Evolutionary conservation across 1,140 invertebrate genomes (phyloP).

Genomic region (Matsumurasca onukii): DNA sequence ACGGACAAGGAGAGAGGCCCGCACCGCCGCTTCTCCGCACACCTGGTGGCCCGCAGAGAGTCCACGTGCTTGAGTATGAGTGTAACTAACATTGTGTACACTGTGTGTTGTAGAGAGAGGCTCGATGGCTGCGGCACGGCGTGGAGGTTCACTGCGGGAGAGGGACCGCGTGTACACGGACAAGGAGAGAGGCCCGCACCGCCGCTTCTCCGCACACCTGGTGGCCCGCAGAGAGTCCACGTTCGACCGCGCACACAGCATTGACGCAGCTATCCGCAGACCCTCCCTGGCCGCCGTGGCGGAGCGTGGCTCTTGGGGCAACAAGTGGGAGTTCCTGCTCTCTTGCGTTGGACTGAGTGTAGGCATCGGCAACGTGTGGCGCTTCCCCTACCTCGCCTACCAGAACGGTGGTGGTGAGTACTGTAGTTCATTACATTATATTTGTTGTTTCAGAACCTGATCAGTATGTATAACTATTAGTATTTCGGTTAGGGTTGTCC

Average conservation of each 20-base stretch:
- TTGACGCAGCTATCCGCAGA: slow-evolving; percentile 45
- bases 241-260: slow-evolving; percentile 35
- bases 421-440: too few species aligned
- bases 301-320: slow-evolving; percentile 67
- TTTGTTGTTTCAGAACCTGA: too few species aligned
- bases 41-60: too few species aligned
- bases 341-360: slow-evolving; percentile 78
- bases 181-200: slow-evolving; percentile 24
- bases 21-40: too few species aligned
- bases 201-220: slow-evolving; percentile 42
- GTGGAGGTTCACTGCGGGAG: slow-evolving; percentile 28
- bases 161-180: slow-evolving; percentile 16
- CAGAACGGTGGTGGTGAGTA: slow-evolving; percentile 76
- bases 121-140: background rate
- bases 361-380: slow-evolving; percentile 87
- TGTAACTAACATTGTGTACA: too few species aligned
- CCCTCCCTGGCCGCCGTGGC: slow-evolving; percentile 44
- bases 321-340: slow-evolving; percentile 72
- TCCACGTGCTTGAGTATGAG: too few species aligned
- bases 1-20: too few species aligned
- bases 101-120: too few species aligned
- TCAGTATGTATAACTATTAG: too few species aligned
- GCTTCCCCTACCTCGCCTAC: slow-evolving; percentile 82
- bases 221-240: slow-evolving; percentile 40
- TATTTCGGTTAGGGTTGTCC: too few species aligned